A percentile compares a stretch with the other conserved stretches of the same genome.
Evolutionary conservation across 1,140 invertebrate genomes (phyloP).

Genomic region (Brachionus angularis): DNA sequence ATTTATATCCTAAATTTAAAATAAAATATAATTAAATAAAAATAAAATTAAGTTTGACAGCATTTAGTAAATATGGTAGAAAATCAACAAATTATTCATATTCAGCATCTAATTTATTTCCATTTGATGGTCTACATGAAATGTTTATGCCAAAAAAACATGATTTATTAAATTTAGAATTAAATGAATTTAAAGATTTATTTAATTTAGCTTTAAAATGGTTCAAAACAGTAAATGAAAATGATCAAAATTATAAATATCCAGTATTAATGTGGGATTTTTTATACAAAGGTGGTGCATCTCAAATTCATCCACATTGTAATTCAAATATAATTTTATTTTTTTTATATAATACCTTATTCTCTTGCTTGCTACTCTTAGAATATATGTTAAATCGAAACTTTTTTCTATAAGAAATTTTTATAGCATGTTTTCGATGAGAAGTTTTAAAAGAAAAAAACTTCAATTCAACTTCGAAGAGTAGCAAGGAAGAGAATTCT

Average conservation of each 20-base stretch:
- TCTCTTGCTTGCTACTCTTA: too few species aligned
- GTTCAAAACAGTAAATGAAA: conserved; percentile 48
- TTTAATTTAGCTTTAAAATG: conserved; percentile 54
- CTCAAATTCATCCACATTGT: conserved; percentile 60
- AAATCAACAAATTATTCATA: conserved; percentile 53
- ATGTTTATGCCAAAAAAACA: conserved; percentile 57
- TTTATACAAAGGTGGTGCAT: conserved; percentile 59
- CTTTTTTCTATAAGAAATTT: neutral
- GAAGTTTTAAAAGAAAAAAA: too few species aligned
- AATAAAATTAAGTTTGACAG: conserved; percentile 47
- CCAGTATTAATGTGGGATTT: conserved; percentile 60
- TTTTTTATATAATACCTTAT: too few species aligned
- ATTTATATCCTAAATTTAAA: neutral
- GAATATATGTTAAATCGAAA: neutral
- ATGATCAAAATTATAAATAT: conserved; percentile 48
- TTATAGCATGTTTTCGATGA: neutral
- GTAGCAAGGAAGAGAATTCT: too few species aligned
- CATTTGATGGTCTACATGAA: conserved; percentile 58
- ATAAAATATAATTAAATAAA: neutral
- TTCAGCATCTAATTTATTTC: conserved; percentile 60
- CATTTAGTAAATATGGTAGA: conserved; percentile 55
- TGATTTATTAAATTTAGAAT: conserved; percentile 56
- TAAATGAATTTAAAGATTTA: conserved; percentile 53
- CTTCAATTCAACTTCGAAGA: too few species aligned
- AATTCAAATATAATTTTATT: neutral